Conservation (phyloP, 2,113 vertebrate genomes). For the Proteles cristata region DNA sequence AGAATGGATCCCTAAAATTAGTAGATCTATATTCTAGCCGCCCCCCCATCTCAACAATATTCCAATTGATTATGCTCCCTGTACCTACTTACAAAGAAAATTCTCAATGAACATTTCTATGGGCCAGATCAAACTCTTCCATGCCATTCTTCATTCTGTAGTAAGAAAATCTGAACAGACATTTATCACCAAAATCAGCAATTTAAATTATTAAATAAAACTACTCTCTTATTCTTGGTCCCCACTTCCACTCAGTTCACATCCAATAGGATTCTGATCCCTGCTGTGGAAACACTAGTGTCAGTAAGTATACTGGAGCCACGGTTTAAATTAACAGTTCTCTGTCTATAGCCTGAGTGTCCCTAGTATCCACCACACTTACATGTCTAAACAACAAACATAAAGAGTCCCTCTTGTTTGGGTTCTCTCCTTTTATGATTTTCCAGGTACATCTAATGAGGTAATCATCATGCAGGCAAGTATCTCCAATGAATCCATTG, state of each 20-base stretch:
- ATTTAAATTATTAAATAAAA: conserved; percentile 23
- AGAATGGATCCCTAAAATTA: background rate
- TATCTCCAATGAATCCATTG: conserved; percentile 1
- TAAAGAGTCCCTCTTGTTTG: background rate
- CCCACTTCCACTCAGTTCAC: background rate
- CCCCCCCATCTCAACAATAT: background rate
- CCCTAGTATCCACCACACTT: background rate
- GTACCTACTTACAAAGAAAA: background rate
- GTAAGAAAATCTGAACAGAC: background rate
- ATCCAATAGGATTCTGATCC: background rate
- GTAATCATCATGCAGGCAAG: conserved; percentile 13
- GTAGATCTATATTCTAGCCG: background rate
- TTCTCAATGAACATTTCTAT: background rate
- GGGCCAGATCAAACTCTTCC: background rate
- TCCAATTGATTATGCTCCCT: background rate
- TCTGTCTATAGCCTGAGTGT: background rate
- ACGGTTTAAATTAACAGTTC: background rate
- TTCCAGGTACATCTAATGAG: conserved; percentile 31
- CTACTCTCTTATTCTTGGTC: background rate
- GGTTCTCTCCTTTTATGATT: background rate
- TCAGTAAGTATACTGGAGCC: background rate
- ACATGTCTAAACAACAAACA: background rate
- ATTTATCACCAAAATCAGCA: background rate
- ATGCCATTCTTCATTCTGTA: background rate
- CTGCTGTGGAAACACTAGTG: background rate